These are phyloP conservation scores for Euwallacea fornicatus DNA, from an alignment of 1,140 invertebrate genomes.

Conservation along the genomic window DNA sequence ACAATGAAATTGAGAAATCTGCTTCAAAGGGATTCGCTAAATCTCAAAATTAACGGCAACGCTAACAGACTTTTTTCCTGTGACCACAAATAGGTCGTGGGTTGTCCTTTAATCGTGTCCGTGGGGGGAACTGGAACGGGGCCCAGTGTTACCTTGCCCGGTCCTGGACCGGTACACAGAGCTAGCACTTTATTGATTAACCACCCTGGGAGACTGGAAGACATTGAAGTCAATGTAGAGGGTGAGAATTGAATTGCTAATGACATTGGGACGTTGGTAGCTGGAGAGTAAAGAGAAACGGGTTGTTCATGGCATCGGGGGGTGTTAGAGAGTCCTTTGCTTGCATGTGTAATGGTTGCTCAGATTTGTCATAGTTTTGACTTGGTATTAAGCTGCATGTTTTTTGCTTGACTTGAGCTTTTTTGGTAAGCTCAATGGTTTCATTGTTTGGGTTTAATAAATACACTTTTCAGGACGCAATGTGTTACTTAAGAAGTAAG, in stretches of 20 bases:
- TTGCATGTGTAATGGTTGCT: neutral
- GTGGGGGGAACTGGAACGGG: constrained; percentile 73
- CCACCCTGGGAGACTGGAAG: constrained; percentile 80
- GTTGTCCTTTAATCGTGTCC: constrained; percentile 77
- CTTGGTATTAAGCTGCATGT: neutral
- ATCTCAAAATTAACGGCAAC: neutral
- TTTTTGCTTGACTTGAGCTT: constrained; percentile 2
- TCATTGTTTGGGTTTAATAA: constrained; percentile 1
- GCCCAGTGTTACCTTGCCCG: constrained; percentile 70
- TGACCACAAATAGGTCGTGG: constrained; percentile 57
- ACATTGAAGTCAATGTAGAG: constrained; percentile 93
- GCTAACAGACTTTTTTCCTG: too few relatives aligned
- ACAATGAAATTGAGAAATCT: too few relatives aligned
- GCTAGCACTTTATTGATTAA: constrained; percentile 66
- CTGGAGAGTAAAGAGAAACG: too few relatives aligned
- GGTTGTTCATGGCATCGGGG: neutral
- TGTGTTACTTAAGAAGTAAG: neutral
- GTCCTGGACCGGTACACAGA: constrained; percentile 66
- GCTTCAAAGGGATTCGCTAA: too few relatives aligned
- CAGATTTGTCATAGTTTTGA: neutral
- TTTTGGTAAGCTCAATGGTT: neutral
- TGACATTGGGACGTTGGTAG: too few relatives aligned
- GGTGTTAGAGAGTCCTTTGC: neutral
- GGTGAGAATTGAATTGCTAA: constrained; percentile 62
- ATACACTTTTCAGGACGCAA: neutral